A percentile compares a stretch with the other conserved stretches of the same genome.
These are phyloP conservation scores for Scaptomyza montana DNA, from an alignment of 1,140 invertebrate species.

Conservation along the genomic window DNA sequence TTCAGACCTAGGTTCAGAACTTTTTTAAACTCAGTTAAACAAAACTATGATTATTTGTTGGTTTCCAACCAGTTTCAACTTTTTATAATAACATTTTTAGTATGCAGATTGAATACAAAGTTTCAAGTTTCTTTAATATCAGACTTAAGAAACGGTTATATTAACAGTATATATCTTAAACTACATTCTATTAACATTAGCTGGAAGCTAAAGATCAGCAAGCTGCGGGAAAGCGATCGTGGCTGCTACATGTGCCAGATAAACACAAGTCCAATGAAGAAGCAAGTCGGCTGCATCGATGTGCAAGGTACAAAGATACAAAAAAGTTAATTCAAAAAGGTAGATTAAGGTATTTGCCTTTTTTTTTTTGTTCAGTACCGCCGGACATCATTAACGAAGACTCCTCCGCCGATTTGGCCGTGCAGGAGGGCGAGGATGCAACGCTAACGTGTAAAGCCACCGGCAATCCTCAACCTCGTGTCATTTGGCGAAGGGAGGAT, in stretches of 20 bases:
- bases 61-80: too few relatives aligned
- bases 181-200: slow-evolving; percentile 13
- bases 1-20: too few relatives aligned
- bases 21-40: too few relatives aligned
- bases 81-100: too few relatives aligned
- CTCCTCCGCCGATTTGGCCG: slow-evolving; percentile 90
- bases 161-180: too few relatives aligned
- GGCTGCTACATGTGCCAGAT: slow-evolving; percentile 95
- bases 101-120: too few relatives aligned
- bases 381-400: slow-evolving; percentile 91
- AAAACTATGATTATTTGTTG: too few relatives aligned
- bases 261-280: slow-evolving; percentile 95
- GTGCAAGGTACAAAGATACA: slow-evolving; percentile 88
- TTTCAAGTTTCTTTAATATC: too few relatives aligned
- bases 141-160: too few relatives aligned
- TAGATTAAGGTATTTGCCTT: slow-evolving; percentile 38
- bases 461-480: slow-evolving; percentile 89
- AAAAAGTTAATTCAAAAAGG: too few relatives aligned
- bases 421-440: slow-evolving; percentile 92
- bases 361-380: slow-evolving; percentile 85
- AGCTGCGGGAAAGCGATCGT: slow-evolving; percentile 89
- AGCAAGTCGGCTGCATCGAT: slow-evolving; percentile 93
- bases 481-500: slow-evolving; percentile 89
- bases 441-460: slow-evolving; percentile 91
- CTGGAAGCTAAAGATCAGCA: slow-evolving; percentile 91